phyloP scores from a whole-genome alignment of 2,888 invertebrate species.

The Myathropa florea region DNA sequence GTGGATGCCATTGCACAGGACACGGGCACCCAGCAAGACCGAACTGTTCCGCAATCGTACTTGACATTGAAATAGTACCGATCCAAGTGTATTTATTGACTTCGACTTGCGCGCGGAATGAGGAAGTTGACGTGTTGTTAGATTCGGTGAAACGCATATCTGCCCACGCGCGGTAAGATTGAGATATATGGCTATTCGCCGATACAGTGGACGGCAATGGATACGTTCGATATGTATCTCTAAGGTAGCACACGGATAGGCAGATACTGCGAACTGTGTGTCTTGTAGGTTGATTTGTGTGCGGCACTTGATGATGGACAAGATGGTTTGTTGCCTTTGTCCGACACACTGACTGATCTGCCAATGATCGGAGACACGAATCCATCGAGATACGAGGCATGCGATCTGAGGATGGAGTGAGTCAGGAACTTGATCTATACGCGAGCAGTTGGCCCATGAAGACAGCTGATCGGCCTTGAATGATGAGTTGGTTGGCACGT shows the following conservation, averaged over 20 bases:
- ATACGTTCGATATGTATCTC: conserved; percentile 4
- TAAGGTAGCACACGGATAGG: neutral
- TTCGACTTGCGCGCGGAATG: conserved; percentile 51
- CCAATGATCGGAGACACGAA: neutral
- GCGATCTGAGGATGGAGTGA: neutral
- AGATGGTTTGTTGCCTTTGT: neutral
- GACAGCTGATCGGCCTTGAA: no score
- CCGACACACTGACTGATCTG: neutral
- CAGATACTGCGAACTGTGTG: neutral
- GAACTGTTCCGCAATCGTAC: conserved; percentile 45
- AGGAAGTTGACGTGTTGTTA: conserved; percentile 64
- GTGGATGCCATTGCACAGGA: conserved; percentile 29
- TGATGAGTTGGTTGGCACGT: no score
- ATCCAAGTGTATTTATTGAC: conserved; percentile 58
- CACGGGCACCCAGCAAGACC: conserved; percentile 23
- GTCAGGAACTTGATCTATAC: neutral
- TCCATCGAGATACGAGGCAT: no score
- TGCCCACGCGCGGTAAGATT: conserved; percentile 25
- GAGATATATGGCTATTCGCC: conserved; percentile 3
- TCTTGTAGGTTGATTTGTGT: neutral
- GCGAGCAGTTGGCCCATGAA: no score
- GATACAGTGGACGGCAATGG: conserved; percentile 35
- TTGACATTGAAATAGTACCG: conserved; percentile 70
- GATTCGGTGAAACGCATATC: conserved; percentile 40
- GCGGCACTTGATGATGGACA: neutral